A percentile compares a stretch with the other conserved stretches of the same genome.
phyloP scores from a whole-genome alignment of 2,113 vertebrate genomes.

The Lepus timidus region DNA sequence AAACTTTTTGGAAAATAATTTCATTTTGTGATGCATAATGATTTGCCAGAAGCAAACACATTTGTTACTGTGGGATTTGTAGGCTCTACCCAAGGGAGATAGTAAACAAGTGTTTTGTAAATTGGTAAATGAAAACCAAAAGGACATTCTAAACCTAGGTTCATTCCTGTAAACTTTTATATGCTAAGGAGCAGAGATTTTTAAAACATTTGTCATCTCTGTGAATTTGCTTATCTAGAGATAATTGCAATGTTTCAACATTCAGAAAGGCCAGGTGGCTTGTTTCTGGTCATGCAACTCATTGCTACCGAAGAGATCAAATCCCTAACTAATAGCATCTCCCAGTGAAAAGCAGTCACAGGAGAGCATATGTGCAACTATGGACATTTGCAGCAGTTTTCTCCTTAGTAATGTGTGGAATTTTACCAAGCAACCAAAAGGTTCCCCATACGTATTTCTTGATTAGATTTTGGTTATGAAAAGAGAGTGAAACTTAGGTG shows the following conservation, averaged over 20 bases:
- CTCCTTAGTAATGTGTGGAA: background rate
- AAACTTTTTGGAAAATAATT: slow-evolving; percentile 35
- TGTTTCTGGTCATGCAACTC: background rate
- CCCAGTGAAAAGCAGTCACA: background rate
- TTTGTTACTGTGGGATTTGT: background rate
- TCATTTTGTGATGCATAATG: background rate
- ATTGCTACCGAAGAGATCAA: background rate
- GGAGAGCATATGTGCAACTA: background rate
- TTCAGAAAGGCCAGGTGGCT: background rate
- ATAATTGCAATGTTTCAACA: background rate
- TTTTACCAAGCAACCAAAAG: background rate
- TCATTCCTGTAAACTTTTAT: background rate
- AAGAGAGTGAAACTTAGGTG: background rate
- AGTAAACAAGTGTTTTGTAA: background rate
- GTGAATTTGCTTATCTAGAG: background rate
- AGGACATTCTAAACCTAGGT: background rate
- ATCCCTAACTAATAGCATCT: background rate
- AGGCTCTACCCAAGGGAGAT: background rate
- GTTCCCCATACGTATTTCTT: background rate
- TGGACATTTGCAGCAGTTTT: background rate
- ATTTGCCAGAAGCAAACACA: background rate
- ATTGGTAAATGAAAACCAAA: background rate
- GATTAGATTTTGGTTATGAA: background rate
- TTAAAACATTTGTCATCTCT: background rate
- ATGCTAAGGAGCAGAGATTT: background rate